These are phyloP conservation scores for Apomyelois bistriatella DNA, from an alignment of 2,888 invertebrate species.

Conservation along the genomic window DNA sequence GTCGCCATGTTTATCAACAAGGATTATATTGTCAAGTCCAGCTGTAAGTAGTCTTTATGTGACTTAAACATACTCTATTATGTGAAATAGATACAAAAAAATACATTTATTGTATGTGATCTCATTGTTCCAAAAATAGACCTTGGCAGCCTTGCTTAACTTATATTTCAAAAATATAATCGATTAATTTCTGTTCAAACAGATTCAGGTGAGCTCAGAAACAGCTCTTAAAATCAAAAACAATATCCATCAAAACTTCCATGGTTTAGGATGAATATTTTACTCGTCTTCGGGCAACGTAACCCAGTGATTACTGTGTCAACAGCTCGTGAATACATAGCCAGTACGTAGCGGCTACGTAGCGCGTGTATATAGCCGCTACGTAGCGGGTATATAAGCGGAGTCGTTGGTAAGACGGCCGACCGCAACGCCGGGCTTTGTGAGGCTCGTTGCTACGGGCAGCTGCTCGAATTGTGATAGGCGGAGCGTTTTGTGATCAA, in stretches of 20 bases:
- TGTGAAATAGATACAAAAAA: no score
- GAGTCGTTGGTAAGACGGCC: slow-evolving; percentile 71
- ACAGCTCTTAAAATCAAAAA: not conserved
- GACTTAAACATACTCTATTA: no score
- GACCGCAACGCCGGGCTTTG: slow-evolving; percentile 76
- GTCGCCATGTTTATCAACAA: no score
- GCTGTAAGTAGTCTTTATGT: no score
- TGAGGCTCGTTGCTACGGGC: slow-evolving; percentile 63
- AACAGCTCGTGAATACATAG: slow-evolving; percentile 34
- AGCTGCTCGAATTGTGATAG: slow-evolving; percentile 18
- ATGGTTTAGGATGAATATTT: not conserved
- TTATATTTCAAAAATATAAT: no score
- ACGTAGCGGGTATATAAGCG: slow-evolving; percentile 29
- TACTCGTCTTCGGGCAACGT: slow-evolving; percentile 1
- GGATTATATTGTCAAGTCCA: no score
- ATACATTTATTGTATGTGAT: no score
- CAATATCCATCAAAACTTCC: not conserved
- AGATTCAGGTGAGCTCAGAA: not conserved
- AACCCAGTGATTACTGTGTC: slow-evolving; percentile 30
- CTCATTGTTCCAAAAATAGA: no score
- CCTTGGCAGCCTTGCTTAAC: no score
- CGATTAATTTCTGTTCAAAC: not conserved
- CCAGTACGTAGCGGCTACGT: slow-evolving; percentile 26
- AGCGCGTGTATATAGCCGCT: not conserved
- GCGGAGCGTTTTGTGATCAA: slow-evolving; percentile 30